phyloP scores from a whole-genome alignment of 2,888 invertebrate species.

The Lomographa bimaculata region DNA sequence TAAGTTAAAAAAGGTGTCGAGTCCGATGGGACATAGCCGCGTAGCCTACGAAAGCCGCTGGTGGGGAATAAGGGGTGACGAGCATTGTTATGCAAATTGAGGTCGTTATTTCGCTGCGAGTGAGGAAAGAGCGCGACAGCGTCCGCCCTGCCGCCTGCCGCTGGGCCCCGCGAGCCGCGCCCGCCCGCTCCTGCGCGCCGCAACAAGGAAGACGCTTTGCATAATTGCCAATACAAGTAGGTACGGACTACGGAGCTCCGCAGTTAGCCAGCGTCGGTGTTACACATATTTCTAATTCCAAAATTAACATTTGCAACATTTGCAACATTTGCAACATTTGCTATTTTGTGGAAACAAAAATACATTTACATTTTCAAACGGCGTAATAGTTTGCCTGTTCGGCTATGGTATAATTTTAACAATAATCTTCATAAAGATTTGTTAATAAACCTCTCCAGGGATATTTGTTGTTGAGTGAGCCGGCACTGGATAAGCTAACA shows the following conservation, averaged over 20 bases:
- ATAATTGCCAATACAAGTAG: conserved; percentile 81
- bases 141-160: conserved; percentile 56
- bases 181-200: conserved; percentile 58
- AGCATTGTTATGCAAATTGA: conserved; percentile 83
- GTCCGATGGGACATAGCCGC: conserved; percentile 70
- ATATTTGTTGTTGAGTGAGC: conserved; percentile 1
- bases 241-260: conserved; percentile 43
- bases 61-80: conserved; percentile 80
- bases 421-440: too few relatives aligned
- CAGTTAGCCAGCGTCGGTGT: conserved; percentile 16
- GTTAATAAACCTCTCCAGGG: not conserved
- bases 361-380: too few relatives aligned
- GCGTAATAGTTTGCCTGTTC: too few relatives aligned
- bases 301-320: conserved; percentile 8
- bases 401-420: too few relatives aligned
- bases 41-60: conserved; percentile 75
- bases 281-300: conserved; percentile 16
- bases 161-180: conserved; percentile 42
- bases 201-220: conserved; percentile 78
- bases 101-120: conserved; percentile 83
- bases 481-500: conserved; percentile 18
- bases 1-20: conserved; percentile 65
- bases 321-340: too few relatives aligned
- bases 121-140: conserved; percentile 80
- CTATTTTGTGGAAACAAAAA: too few relatives aligned